Evolutionary conservation across 1,140 invertebrate genomes (phyloP), one percentile per base, ranked within the genome.

Genomic region (Macrotrachela quadricornifera): DNA sequence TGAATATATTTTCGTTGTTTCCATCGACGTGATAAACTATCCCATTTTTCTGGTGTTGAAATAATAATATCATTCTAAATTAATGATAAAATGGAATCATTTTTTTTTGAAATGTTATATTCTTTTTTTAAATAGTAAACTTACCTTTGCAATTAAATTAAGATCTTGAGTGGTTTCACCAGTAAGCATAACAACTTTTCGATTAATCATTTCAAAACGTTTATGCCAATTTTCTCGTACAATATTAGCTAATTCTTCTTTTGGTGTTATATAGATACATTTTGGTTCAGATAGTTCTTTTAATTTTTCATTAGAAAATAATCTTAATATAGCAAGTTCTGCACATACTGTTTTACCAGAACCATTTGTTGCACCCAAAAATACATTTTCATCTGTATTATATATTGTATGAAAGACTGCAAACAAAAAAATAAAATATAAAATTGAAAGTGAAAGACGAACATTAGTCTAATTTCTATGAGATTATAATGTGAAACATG

Each of bases 1-100:
- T 97, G 91, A 0, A 99, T 90, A 65, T 92, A 91, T 67, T 95
- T 95, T 9, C 92, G 75, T 62, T 96, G 88, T 64, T 97, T 99
- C 94, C 94, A 99, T 56, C 92, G 75, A 56, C 94, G 74, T 0
- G 92, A 97, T 0, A 99, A 69, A 10, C 97, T 84, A 69, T 99
- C 92, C 94, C 94, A 99, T 61, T 94, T 91, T 59, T 97, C 91
- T 2, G 91, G 88, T 0, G 90, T 96, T 14, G 84, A 83, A 50
- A 99, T 81, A 10, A 99, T 82, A 18, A 99, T 80, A 68, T 96
- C 85, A 15, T 85, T 90, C 66, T 88, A 83, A 21, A 81, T 82
- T 1, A 86, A 66, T 0, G 56, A 46, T 15, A 49, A 30, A 30
- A 2, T 30, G 21, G 21, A 30, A 8, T 14, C 39, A 40, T 10